Evolutionary conservation across 2,888 invertebrate species (phyloP).

Genomic region (Oxystoma pomonae): DNA sequence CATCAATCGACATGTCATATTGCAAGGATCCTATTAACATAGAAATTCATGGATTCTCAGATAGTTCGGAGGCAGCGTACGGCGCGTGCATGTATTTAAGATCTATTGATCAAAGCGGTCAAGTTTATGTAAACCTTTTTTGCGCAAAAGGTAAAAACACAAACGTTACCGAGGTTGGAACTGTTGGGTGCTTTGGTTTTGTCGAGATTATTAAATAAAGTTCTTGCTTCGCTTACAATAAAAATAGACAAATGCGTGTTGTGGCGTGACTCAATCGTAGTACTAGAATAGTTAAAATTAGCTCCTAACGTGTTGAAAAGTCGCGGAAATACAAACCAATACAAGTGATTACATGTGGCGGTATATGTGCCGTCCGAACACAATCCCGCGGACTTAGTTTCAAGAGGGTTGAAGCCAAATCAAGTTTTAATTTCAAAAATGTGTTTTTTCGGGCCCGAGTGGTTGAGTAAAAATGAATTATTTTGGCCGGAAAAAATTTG

Average conservation of each 20-base stretch:
- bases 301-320: constrained; percentile 21
- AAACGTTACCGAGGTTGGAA: constrained; percentile 26
- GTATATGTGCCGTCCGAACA: constrained; percentile 20
- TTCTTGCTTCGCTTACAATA: constrained; percentile 15
- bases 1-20: not conserved
- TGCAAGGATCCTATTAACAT: constrained; percentile 2
- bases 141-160: constrained; percentile 14
- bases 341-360: constrained; percentile 16
- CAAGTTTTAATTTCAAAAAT: constrained; percentile 5
- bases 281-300: constrained; percentile 22
- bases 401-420: constrained; percentile 19
- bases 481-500: not conserved
- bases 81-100: constrained; percentile 11
- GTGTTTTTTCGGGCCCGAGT: not conserved
- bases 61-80: constrained; percentile 4
- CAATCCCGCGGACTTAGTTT: constrained; percentile 26
- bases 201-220: constrained; percentile 19
- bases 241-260: constrained; percentile 7
- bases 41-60: constrained; percentile 11
- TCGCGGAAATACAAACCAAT: constrained; percentile 24
- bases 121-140: constrained; percentile 1
- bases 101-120: not conserved
- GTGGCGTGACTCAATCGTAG: constrained; percentile 26
- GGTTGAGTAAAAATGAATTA: not conserved
- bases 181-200: constrained; percentile 21